phyloP scores from a whole-genome alignment of 1,140 invertebrate species.

The Papilio dardanus region DNA sequence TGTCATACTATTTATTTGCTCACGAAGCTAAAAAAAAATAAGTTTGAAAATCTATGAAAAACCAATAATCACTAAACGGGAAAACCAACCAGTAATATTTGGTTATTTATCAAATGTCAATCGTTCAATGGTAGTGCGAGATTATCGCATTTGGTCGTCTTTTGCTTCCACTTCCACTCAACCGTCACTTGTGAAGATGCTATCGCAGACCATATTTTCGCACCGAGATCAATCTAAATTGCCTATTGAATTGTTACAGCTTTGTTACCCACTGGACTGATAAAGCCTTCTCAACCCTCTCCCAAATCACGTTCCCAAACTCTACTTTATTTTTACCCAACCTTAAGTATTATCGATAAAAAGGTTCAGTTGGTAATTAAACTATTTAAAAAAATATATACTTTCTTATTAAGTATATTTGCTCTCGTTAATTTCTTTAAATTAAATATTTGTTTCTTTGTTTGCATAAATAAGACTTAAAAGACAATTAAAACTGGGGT shows the following conservation, averaged over 20 bases:
- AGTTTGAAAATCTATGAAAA: too few relatives aligned
- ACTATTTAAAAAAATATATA: too few relatives aligned
- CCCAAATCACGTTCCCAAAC: not conserved
- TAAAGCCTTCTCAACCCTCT: not conserved
- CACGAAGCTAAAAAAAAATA: too few relatives aligned
- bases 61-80: not conserved
- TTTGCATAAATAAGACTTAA: slow-evolving; percentile 23
- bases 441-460: not conserved
- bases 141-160: slow-evolving; percentile 8
- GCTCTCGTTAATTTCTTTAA: not conserved
- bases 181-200: not conserved
- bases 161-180: not conserved
- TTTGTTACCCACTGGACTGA: not conserved
- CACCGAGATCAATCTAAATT: slow-evolving; percentile 16
- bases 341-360: too few relatives aligned
- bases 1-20: too few relatives aligned
- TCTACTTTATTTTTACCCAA: not conserved
- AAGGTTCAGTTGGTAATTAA: too few relatives aligned
- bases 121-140: not conserved
- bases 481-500: slow-evolving; percentile 33
- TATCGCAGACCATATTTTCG: not conserved
- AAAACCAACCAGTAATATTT: not conserved
- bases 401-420: too few relatives aligned
- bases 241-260: not conserved
- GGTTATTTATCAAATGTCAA: slow-evolving; percentile 3